Evolutionary conservation across 2,797 vertebrate species (phyloP).

Genomic region (Enteromius viviparus): DNA sequence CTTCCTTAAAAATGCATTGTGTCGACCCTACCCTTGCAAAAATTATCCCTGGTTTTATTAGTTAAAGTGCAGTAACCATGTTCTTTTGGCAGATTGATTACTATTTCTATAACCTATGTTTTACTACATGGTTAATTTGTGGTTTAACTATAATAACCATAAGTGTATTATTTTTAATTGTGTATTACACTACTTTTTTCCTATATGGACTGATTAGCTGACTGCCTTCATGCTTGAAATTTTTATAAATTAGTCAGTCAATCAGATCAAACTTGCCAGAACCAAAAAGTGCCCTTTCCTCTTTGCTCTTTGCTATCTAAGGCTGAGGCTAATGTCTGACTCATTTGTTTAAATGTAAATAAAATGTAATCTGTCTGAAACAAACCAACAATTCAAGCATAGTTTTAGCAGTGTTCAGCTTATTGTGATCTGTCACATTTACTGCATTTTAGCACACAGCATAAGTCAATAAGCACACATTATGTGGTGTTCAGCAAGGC

Average conservation of each 20-base stretch:
- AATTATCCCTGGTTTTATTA: no score
- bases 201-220: not conserved
- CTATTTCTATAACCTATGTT: no score
- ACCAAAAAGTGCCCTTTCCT: not conserved
- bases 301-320: not conserved
- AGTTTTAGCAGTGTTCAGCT: not conserved
- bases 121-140: no score
- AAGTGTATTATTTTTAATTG: no score
- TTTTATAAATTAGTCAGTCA: not conserved
- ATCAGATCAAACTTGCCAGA: not conserved
- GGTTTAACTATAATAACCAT: no score
- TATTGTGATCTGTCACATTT: not conserved
- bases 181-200: no score
- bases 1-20: no score
- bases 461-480: not conserved
- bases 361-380: constrained; percentile 3
- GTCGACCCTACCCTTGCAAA: no score
- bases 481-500: constrained; percentile 18
- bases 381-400: not conserved
- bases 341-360: not conserved
- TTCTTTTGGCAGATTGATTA: no score
- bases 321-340: not conserved
- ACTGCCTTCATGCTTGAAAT: not conserved
- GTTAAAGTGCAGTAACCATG: no score
- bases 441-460: not conserved